phyloP scores from a whole-genome alignment of 2,113 vertebrate species.

The Arvicanthis niloticus region DNA sequence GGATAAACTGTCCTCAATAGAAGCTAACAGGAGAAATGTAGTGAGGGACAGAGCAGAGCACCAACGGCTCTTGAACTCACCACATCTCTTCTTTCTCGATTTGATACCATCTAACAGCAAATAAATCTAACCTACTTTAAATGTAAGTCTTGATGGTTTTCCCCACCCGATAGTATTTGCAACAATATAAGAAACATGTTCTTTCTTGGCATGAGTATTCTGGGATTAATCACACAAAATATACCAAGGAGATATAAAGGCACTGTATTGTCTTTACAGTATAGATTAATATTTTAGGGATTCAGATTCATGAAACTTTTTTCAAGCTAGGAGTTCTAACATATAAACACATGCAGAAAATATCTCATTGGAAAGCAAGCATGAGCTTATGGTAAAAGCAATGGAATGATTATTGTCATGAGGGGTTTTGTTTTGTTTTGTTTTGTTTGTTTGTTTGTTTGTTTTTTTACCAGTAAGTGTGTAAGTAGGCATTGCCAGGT shows the following conservation, averaged over 20 bases:
- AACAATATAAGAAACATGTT: neutral
- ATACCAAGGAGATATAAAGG: neutral
- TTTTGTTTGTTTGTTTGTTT: too few species aligned
- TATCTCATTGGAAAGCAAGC: conserved; percentile 19
- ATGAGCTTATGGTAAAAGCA: neutral
- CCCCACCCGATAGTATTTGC: conserved; percentile 41
- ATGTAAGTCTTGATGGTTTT: neutral
- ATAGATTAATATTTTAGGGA: neutral
- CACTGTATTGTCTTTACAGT: neutral
- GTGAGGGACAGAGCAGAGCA: neutral
- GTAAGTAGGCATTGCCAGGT: neutral
- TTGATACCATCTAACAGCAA: neutral
- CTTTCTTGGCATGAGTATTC: conserved; percentile 8
- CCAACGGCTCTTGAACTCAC: neutral
- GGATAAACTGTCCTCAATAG: conserved; percentile 50
- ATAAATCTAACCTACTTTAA: neutral
- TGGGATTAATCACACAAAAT: neutral
- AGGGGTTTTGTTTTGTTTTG: neutral
- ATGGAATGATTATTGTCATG: neutral
- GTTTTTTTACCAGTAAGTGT: neutral
- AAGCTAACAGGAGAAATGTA: conserved; percentile 30
- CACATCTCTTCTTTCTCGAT: neutral
- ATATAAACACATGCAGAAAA: neutral
- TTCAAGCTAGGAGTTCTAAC: conserved; percentile 51
- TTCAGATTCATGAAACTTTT: neutral